Conservation (phyloP, 2,113 vertebrate species). For the Rhegmatorhina hoffmannsi region DNA sequence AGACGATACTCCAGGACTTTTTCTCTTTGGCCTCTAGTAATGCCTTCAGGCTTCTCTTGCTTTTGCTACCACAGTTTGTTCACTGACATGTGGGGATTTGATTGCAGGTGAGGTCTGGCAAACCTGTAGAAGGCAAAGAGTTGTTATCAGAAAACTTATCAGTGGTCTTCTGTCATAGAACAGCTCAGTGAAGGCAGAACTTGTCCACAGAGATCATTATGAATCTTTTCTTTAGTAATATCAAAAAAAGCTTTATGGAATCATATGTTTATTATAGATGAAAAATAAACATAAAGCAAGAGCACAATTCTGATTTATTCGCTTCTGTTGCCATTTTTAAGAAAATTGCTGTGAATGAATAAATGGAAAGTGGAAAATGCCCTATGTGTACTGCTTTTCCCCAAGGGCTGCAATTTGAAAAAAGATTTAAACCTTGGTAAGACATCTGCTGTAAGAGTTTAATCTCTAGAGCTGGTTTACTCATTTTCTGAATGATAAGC, state of each 20-base stretch:
- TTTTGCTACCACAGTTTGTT: background rate
- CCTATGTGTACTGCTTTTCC: background rate
- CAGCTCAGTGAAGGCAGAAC: background rate
- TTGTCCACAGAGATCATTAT: background rate
- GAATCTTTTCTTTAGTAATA: background rate
- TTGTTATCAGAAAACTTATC: background rate
- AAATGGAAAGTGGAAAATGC: slow-evolving; percentile 20
- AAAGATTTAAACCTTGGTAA: background rate
- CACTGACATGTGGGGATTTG: background rate
- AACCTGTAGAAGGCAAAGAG: background rate
- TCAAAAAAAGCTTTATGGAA: background rate
- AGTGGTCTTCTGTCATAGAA: background rate
- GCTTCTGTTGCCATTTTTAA: background rate
- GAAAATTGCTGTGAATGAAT: background rate
- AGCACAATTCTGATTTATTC: background rate
- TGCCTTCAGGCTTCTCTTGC: background rate
- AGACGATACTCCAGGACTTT: background rate
- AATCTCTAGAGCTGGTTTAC: background rate
- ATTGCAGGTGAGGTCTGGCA: background rate
- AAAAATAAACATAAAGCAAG: background rate
- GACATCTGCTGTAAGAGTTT: background rate
- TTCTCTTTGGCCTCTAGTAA: background rate
- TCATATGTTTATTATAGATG: background rate
- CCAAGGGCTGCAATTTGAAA: slow-evolving; percentile 4
- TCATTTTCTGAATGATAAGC: background rate